Base-by-base conservation (phyloP, 1,140 invertebrate genomes). In the Nixonia krombeini region DNA sequence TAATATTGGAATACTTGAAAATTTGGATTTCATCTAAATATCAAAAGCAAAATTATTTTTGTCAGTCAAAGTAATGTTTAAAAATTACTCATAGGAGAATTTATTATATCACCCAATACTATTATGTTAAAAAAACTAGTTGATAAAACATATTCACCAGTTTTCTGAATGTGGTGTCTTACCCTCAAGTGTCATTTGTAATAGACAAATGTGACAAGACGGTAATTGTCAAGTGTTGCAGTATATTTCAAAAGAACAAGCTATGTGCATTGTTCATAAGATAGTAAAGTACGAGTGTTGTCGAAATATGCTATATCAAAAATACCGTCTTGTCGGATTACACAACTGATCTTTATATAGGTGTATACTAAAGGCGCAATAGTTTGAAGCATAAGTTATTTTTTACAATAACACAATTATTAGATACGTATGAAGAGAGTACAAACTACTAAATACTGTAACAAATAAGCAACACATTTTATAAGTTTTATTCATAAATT, bases 311-410 rank as follows among this genome's bases (percentile, higher is more conserved):
- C 10, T 33, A 46, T 37, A 68, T 50, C 64, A 18, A 57, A 58
- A 57, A 69, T 63, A 63, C 55, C 44, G 59, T 40, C 25, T 8
- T 37, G 17, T 13, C 35, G 13, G 12, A 57, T 69, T 63, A 69
- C 59, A 64, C 59, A 69, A 69, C 44, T 37, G 23, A 23, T 38
- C 52, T 49, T 51, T 51, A 57, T 65, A 51, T 65, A 65, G 40
- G 26, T 35, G 40, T 8, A 42, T 23, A 13, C n/a, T 15, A 17
- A 10, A 33, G 17, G 26, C 37, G 59, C 51, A 46, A 35, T 35
- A 52, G 31, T 25, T 9, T 9, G 41, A 56, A 64, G 68, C 55
- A 53, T 59, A 72, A 59, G 70, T 72, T 68, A 68, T 37, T 47
- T 57, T 35, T 31, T n/a, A 33, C 10, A 12, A 33, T 5, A 5